Conservation (phyloP, 2,113 vertebrate genomes). For the Bubo scandiacus region DNA sequence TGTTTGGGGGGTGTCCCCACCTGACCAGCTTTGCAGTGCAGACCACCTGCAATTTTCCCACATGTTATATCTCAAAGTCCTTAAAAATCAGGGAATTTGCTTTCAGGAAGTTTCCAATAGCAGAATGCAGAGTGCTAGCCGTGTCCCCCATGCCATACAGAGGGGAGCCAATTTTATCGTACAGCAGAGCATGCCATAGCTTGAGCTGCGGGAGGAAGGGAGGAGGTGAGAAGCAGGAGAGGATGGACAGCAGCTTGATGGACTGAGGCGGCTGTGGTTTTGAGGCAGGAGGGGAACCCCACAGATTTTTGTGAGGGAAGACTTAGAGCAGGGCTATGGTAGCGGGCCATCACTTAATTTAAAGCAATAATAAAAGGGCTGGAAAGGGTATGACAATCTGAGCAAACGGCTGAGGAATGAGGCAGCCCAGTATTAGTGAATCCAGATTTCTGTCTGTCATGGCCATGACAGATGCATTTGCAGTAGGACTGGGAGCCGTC, state of each 20-base stretch:
- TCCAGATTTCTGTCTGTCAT: not conserved
- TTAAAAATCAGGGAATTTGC: not conserved
- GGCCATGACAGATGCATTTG: constrained; percentile 10
- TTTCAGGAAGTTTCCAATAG: constrained; percentile 43
- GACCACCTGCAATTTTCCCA: constrained; percentile 44
- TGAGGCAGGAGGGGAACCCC: not conserved
- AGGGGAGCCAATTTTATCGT: constrained; percentile 40
- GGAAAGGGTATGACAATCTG: not conserved
- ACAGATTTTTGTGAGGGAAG: not conserved
- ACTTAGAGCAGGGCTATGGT: not conserved
- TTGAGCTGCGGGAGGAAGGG: not conserved
- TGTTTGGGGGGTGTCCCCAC: constrained; percentile 35
- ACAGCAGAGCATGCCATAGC: constrained; percentile 12
- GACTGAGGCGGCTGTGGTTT: not conserved
- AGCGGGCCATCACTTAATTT: not conserved
- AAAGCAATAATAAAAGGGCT: not conserved
- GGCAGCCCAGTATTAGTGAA: not conserved
- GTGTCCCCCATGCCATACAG: not conserved
- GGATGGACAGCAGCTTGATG: not conserved
- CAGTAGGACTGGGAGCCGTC: constrained; percentile 28
- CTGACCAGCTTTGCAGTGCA: constrained; percentile 39
- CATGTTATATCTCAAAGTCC: constrained; percentile 21
- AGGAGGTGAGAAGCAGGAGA: not conserved
- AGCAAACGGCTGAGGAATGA: not conserved
- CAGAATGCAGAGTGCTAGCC: not conserved